Evolutionary conservation across 2,797 vertebrate genomes (phyloP).

Genomic region (Helarctos malayanus): DNA sequence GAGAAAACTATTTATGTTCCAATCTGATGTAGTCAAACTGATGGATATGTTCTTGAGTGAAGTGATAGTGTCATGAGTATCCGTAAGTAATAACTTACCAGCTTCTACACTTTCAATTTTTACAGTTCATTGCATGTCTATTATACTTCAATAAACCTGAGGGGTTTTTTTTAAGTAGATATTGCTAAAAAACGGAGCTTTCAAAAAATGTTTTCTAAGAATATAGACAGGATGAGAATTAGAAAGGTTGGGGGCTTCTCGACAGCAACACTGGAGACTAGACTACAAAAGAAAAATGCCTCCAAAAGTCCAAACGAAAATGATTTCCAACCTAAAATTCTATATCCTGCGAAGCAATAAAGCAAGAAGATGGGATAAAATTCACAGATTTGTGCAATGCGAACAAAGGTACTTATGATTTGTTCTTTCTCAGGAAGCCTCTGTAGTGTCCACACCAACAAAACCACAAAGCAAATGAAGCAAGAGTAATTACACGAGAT

Average conservation of each 20-base stretch:
- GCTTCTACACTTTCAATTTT: neutral
- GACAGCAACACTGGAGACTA: neutral
- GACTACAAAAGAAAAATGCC: neutral
- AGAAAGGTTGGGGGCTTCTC: neutral
- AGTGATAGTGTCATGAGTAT: neutral
- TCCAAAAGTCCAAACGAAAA: constrained; percentile 25
- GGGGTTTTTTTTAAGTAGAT: neutral
- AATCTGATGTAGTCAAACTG: neutral
- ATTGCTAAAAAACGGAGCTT: neutral
- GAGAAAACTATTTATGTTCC: neutral
- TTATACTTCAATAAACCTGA: neutral
- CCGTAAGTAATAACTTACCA: neutral
- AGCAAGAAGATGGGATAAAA: constrained; percentile 6
- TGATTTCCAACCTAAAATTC: constrained; percentile 25
- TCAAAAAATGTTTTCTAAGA: constrained; percentile 28
- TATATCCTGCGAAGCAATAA: neutral
- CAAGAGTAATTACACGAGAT: neutral
- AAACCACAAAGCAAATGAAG: constrained; percentile 3
- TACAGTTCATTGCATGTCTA: neutral
- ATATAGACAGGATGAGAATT: neutral
- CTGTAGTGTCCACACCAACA: neutral
- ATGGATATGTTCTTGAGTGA: neutral
- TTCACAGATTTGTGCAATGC: neutral
- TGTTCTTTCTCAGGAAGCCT: constrained; percentile 21
- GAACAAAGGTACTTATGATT: constrained; percentile 4